Evolutionary conservation across 92 coral and sea anemone species (phyloP).

Genomic region (Chrysogorgia sp.): DNA sequence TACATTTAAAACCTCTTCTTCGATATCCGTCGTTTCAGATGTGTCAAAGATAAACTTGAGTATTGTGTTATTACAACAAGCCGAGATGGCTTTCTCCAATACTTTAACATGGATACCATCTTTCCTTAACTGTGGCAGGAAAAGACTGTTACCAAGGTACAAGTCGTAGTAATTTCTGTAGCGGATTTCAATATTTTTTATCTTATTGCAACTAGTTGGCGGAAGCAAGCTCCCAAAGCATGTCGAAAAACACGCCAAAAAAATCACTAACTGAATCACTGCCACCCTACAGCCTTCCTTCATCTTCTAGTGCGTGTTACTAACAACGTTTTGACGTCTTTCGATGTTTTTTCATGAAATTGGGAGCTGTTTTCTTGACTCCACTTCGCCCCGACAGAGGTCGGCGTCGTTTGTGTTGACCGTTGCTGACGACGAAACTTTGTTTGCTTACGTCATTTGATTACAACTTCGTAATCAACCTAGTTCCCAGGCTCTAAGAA

Average conservation of each 20-base stretch:
- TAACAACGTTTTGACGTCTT: background rate
- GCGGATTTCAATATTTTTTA: constrained; percentile 1
- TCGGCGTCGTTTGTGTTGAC: no score
- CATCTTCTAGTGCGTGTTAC: background rate
- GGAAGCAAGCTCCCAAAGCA: background rate
- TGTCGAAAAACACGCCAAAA: constrained; percentile 8
- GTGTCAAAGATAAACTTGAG: background rate
- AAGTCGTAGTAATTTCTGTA: constrained; percentile 22
- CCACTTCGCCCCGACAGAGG: no score
- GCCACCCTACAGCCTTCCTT: background rate
- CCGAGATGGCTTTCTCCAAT: background rate
- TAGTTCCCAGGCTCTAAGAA: no score
- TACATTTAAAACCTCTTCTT: background rate
- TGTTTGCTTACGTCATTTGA: no score
- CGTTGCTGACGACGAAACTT: no score
- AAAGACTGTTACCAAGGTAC: constrained; percentile 14
- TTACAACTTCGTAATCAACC: no score
- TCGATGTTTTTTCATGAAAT: no score
- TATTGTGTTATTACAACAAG: constrained; percentile 1
- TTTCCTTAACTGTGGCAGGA: background rate
- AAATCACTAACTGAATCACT: background rate
- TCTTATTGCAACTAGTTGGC: background rate
- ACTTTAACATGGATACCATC: constrained; percentile 2
- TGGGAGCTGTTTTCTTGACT: no score
- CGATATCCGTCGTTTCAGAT: constrained; percentile 3